Conservation (phyloP, 2,113 vertebrate species). For the Parotia lawesii region DNA sequence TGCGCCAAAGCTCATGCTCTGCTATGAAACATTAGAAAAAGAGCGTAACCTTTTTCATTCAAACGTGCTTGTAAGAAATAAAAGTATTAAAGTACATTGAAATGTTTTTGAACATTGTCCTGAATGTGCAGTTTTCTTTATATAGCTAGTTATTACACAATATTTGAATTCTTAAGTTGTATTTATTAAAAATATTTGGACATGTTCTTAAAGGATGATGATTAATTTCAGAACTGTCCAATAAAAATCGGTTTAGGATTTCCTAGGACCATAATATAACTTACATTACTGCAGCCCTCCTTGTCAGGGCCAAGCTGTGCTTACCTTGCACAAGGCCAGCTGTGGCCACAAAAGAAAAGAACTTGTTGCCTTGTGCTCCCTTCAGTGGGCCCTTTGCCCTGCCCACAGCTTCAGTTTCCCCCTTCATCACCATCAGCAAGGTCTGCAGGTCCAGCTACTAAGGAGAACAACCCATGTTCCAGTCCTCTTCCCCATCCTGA, state of each 20-base stretch:
- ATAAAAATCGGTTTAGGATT: not conserved
- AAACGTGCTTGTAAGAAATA: not conserved
- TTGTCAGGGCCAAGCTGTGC: no score
- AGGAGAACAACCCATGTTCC: not conserved
- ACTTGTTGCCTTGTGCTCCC: not conserved
- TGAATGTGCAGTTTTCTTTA: not conserved
- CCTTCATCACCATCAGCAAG: not conserved
- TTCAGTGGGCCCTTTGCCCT: not conserved
- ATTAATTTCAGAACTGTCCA: not conserved
- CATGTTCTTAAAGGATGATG: not conserved
- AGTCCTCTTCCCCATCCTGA: not conserved
- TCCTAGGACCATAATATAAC: not conserved
- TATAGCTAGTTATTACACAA: not conserved
- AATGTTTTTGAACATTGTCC: not conserved
- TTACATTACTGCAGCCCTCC: not conserved
- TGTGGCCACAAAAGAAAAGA: not conserved
- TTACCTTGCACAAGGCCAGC: not conserved
- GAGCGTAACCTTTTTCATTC: not conserved
- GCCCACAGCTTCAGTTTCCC: not conserved
- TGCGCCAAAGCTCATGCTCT: conserved; percentile 25
- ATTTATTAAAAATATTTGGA: not conserved
- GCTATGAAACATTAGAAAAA: not conserved
- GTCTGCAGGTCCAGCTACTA: not conserved
- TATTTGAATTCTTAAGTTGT: not conserved
- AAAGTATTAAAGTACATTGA: not conserved